phyloP scores from a whole-genome alignment of 1,140 invertebrate genomes.

The Bombus fervidus region DNA sequence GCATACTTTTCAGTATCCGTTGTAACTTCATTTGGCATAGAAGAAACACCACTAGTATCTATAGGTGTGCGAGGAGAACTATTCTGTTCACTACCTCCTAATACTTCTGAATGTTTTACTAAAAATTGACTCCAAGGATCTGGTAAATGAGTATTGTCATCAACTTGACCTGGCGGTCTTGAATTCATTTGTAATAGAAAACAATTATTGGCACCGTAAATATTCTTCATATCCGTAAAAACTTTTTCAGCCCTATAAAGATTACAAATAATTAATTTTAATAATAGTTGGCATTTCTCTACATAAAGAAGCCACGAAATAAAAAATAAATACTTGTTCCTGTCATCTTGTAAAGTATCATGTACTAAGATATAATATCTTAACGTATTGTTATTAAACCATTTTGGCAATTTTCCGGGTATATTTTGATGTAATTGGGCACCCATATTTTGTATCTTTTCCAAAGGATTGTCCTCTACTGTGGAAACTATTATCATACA shows the following conservation, averaged over 20 bases:
- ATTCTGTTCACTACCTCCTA: constrained; percentile 84
- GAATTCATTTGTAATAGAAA: constrained; percentile 95
- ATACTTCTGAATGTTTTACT: constrained; percentile 83
- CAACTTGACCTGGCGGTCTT: constrained; percentile 83
- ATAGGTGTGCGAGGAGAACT: constrained; percentile 86
- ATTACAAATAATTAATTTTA: constrained; percentile 39
- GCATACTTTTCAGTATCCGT: constrained; percentile 78
- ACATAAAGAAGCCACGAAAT: not conserved
- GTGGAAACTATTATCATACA: constrained; percentile 95
- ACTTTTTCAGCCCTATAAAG: constrained; percentile 88
- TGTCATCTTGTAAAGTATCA: constrained; percentile 88
- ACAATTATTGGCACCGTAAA: constrained; percentile 92
- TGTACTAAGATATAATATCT: constrained; percentile 96
- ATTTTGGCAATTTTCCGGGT: constrained; percentile 92
- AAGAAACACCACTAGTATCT: constrained; percentile 82
- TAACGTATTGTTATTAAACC: constrained; percentile 93
- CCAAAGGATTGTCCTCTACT: constrained; percentile 90
- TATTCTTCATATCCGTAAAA: constrained; percentile 92
- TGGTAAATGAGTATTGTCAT: constrained; percentile 84
- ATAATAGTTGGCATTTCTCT: not conserved
- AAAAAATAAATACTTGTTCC: constrained; percentile 82
- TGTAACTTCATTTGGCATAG: constrained; percentile 82
- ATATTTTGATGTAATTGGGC: constrained; percentile 91
- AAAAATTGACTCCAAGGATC: constrained; percentile 94
- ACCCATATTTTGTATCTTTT: constrained; percentile 89